Evolutionary conservation across 2,888 invertebrate genomes (phyloP).

Genomic region (Drosophila helvetica): DNA sequence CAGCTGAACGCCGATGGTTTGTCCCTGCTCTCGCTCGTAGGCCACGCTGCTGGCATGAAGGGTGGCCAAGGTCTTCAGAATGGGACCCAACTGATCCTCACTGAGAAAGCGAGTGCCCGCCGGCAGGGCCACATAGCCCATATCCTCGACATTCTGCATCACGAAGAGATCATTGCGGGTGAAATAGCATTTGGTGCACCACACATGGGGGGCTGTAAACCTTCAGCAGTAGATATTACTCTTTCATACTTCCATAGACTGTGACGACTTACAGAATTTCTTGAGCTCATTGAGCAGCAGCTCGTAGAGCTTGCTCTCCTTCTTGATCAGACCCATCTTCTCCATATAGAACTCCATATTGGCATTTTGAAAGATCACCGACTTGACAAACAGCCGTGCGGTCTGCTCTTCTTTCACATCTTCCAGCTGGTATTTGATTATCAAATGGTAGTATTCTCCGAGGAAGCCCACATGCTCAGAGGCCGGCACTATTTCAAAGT

Average conservation of each 20-base stretch:
- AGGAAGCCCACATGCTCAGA: slow-evolving; percentile 68
- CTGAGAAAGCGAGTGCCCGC: slow-evolving; percentile 62
- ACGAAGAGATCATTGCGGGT: slow-evolving; percentile 81
- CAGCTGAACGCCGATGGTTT: slow-evolving; percentile 67
- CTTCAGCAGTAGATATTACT: neutral
- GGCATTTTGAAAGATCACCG: slow-evolving; percentile 64
- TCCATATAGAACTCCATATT: slow-evolving; percentile 58
- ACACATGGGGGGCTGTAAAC: slow-evolving; percentile 62
- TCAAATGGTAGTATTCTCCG: slow-evolving; percentile 78
- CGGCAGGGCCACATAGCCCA: slow-evolving; percentile 64
- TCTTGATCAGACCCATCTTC: slow-evolving; percentile 62
- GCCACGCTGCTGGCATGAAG: slow-evolving; percentile 83
- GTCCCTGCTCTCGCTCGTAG: slow-evolving; percentile 76
- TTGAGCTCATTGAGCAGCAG: slow-evolving; percentile 66
- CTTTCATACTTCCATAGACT: neutral
- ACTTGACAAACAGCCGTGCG: slow-evolving; percentile 73
- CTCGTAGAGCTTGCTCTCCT: slow-evolving; percentile 71
- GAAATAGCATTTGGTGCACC: slow-evolving; percentile 82
- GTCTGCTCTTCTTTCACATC: slow-evolving; percentile 39
- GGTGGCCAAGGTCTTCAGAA: slow-evolving; percentile 81
- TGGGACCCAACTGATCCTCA: slow-evolving; percentile 76
- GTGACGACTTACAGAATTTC: slow-evolving; percentile 64
- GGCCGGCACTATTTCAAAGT: slow-evolving; percentile 66
- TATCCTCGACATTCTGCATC: slow-evolving; percentile 82
- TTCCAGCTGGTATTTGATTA: slow-evolving; percentile 58